Base-by-base conservation (phyloP, 2,113 vertebrate species). In the Brienomyrus longianalis region DNA sequence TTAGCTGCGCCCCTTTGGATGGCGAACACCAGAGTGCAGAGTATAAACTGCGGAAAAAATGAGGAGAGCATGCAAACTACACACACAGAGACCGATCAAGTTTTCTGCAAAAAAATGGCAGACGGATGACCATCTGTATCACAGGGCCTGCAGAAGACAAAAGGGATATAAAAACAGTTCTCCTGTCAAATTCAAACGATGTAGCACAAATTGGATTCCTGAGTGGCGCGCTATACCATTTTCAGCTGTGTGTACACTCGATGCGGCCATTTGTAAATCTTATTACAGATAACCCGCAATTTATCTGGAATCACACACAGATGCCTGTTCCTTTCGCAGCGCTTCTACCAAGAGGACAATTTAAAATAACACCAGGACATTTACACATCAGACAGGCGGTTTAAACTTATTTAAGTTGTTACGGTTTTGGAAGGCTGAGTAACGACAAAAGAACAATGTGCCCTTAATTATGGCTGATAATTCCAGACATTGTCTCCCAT, bases 351-450 rank as follows among this genome's bases (percentile, higher is more conserved):
- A 43, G 74, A 43, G 74, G 35, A 19, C 74, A 80, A 80, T 80
- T 43, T 80, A 43, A 43, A 80, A 35, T 39, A 43, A 17, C 39
- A 80, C 74, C 35, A 43, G 74, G 74, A 80, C 74, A 80, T 80
- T 35, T 80, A 19, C 62, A 80, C 74, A 80, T 43, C 74, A 80
- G 74, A 80, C 74, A 43, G 35, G 74, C 17, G 35, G 31, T 80
- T 80, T 80, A 80, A 80, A 80, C 35, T 80, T 80, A 80, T 80
- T 80, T 80, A 35, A 80, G 74, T 80, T 80, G 74, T 43, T 80
- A 80, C 27, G 74, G 74, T 80, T 80, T 80, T 6, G 17, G 74
- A 39, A 80, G 74, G 74, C 35, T 39, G 74, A 80, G 74, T 43
- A 80, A 80, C 31, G 15, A 80, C 35, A 80, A 80, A 35, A 43